These are phyloP conservation scores for Trichonephila inaurata DNA, from an alignment of 1,140 invertebrate genomes.

Conservation along the genomic window DNA sequence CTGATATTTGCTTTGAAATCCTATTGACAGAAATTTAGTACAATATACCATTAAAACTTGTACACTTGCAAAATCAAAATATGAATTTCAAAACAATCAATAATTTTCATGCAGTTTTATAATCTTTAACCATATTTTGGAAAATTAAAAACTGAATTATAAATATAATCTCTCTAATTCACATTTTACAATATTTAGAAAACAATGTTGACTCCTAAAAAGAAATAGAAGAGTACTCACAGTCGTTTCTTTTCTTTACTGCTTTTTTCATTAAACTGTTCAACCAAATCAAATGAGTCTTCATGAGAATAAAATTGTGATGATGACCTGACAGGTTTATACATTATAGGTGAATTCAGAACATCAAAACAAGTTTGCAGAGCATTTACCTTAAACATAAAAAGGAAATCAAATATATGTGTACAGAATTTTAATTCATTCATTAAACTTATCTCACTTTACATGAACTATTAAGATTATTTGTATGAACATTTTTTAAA, in stretches of 20 bases:
- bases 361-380: conserved; percentile 68
- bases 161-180: too few relatives aligned
- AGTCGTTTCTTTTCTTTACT: conserved; percentile 50
- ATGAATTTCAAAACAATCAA: too few relatives aligned
- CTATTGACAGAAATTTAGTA: neutral
- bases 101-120: too few relatives aligned
- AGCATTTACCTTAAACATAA: conserved; percentile 57
- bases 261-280: conserved; percentile 53
- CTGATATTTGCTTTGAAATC: conserved; percentile 54
- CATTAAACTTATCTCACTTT: too few relatives aligned
- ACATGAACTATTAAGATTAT: too few relatives aligned
- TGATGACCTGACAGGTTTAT: neutral
- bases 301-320: conserved; percentile 18
- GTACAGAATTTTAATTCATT: too few relatives aligned
- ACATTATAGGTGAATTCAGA: conserved; percentile 58
- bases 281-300: conserved; percentile 28
- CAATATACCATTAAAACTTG: too few relatives aligned
- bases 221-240: conserved; percentile 40
- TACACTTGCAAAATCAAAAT: too few relatives aligned
- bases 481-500: too few relatives aligned
- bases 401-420: neutral
- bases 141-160: too few relatives aligned
- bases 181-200: too few relatives aligned
- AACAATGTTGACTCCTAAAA: neutral
- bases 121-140: too few relatives aligned